Conservation (phyloP, 2,888 invertebrate species). For the Chelonus formosanus region DNA sequence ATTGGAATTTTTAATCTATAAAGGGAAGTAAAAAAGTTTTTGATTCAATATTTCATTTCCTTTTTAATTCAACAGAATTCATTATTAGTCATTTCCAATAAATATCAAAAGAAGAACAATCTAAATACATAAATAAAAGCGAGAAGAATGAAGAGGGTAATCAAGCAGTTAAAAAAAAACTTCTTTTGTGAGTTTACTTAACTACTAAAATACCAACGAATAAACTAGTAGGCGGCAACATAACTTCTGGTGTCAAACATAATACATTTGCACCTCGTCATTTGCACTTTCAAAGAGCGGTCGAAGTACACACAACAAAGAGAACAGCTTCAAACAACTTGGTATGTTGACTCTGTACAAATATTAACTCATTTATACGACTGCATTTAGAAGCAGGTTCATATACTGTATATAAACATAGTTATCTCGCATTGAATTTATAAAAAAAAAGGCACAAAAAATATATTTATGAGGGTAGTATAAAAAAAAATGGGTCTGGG, state of each 20-base stretch:
- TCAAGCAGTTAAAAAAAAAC: too few species aligned
- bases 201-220: neutral
- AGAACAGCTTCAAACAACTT: conserved; percentile 7
- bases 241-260: neutral
- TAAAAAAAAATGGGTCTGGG: too few species aligned
- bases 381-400: too few species aligned
- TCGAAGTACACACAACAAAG: neutral
- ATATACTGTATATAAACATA: neutral
- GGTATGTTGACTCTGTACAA: neutral
- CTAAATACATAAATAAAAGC: too few species aligned
- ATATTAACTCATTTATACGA: neutral
- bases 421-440: neutral
- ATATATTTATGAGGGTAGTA: too few species aligned
- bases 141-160: too few species aligned
- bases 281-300: conserved; percentile 1
- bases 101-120: too few species aligned
- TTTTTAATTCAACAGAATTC: too few species aligned
- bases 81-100: too few species aligned
- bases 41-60: too few species aligned
- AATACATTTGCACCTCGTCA: neutral
- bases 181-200: neutral
- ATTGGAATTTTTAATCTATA: too few species aligned
- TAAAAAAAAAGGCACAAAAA: neutral
- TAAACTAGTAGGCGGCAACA: neutral
- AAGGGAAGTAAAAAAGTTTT: too few species aligned